Percentiles rank a stretch among this genome's conserved stretches.
Conservation (phyloP, 35 echinoderm and acorn worm species). For the Lytechinus variegatus region DNA sequence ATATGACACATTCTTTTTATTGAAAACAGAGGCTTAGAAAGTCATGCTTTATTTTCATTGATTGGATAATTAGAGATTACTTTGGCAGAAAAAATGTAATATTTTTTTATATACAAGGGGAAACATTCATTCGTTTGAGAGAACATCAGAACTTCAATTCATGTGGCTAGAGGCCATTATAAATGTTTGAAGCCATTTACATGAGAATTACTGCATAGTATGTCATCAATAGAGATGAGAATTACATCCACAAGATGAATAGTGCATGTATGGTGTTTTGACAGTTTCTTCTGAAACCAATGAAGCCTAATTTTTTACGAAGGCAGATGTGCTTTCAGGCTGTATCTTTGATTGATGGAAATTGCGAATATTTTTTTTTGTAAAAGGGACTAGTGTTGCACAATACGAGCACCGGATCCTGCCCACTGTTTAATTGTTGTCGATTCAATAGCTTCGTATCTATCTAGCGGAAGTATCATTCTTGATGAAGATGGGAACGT, state of each 20-base stretch:
- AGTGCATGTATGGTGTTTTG: not conserved
- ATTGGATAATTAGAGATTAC: not conserved
- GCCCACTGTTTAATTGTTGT: no score
- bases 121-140: not conserved
- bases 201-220: not conserved
- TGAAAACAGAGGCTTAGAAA: not conserved
- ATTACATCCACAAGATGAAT: not conserved
- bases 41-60: not conserved
- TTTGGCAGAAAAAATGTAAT: not conserved
- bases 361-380: not conserved
- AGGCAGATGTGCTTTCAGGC: not conserved
- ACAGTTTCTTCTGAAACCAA: not conserved
- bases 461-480: no score
- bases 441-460: no score
- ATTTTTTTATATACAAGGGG: not conserved
- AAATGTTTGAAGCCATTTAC: not conserved
- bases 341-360: not conserved
- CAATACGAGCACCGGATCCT: no score
- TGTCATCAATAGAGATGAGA: not conserved
- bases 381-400: no score
- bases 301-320: not conserved
- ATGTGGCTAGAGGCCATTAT: not conserved
- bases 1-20: not conserved
- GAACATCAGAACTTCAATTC: not conserved
- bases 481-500: no score